Conservation (phyloP, 1,140 invertebrate genomes). For the Hyphantria cunea region DNA sequence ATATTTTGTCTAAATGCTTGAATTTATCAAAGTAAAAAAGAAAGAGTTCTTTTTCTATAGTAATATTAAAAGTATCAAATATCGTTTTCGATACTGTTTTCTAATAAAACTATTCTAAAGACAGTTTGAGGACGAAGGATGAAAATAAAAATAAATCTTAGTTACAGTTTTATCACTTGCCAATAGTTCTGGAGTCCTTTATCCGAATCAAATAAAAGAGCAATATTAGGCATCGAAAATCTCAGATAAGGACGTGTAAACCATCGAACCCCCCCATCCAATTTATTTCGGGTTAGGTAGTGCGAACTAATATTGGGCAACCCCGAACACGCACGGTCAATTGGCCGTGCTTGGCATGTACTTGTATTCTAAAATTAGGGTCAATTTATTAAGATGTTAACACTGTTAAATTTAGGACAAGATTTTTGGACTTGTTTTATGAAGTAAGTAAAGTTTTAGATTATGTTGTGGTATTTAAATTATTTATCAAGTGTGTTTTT, state of each 20-base stretch:
- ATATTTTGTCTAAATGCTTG: no score
- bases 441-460: no score
- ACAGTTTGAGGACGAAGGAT: neutral
- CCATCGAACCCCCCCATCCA: constrained; percentile 29
- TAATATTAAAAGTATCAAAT: no score
- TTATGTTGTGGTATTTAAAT: no score
- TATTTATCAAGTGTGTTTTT: no score
- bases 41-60: no score
- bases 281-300: constrained; percentile 25
- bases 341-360: constrained; percentile 9
- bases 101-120: neutral
- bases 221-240: constrained; percentile 30
- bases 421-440: no score
- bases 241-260: constrained; percentile 29
- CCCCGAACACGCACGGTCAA: constrained; percentile 13
- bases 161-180: neutral
- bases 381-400: neutral
- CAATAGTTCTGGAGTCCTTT: neutral
- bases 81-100: no score
- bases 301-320: constrained; percentile 23
- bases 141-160: neutral
- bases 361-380: neutral
- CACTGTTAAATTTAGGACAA: no score
- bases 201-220: constrained; percentile 19
- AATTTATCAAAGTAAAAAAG: no score